phyloP scores from a whole-genome alignment of 2,113 vertebrate genomes.

The Eubucco bourcierii region DNA sequence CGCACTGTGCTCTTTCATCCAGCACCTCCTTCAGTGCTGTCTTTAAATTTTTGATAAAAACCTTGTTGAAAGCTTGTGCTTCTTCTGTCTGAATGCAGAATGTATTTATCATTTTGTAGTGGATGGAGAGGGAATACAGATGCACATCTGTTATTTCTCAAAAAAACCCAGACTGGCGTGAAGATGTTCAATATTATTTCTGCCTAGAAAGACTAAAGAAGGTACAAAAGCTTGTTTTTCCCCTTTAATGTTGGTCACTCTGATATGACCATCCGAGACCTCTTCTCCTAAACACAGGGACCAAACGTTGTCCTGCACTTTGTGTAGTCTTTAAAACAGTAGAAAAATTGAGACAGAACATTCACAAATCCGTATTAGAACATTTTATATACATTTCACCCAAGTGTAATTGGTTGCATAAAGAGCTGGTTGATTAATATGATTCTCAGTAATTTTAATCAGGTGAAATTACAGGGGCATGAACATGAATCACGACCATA shows the following conservation, averaged over 20 bases:
- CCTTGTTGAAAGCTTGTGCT: accelerated
- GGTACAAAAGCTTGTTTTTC: not conserved
- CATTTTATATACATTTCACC: not conserved
- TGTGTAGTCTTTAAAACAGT: not conserved
- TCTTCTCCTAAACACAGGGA: not conserved
- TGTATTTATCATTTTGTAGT: not conserved
- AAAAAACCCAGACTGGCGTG: not conserved
- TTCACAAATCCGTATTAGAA: not conserved
- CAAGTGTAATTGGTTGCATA: not conserved
- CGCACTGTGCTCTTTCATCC: not conserved
- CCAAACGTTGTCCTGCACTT: not conserved
- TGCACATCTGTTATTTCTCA: not conserved
- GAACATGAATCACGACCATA: conserved; percentile 52
- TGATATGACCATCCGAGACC: not conserved
- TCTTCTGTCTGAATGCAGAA: not conserved
- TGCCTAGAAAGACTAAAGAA: not conserved
- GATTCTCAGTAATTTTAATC: conserved; percentile 14
- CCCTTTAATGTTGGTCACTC: accelerated
- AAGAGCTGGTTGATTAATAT: not conserved
- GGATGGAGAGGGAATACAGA: not conserved
- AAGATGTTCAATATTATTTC: not conserved
- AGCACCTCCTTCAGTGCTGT: not conserved
- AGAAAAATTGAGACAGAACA: not conserved
- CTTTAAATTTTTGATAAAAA: conserved; percentile 7
- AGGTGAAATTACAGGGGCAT: conserved; percentile 40